phyloP scores from a whole-genome alignment of 2,888 invertebrate genomes.

The Cheilosia urbana region DNA sequence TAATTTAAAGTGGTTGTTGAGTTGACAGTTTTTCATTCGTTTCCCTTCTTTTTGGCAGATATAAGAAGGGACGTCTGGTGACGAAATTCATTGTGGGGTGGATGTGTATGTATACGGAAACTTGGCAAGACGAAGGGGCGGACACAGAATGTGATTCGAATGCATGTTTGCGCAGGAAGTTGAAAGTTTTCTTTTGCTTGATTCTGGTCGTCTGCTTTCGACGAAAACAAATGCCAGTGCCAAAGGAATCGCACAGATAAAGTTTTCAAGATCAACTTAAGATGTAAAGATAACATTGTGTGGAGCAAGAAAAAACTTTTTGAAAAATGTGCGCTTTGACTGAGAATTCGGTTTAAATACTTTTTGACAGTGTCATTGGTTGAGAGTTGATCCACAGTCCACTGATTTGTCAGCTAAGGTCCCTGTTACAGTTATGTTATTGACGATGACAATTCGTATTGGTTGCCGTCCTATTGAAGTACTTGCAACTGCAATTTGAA shows the following conservation, averaged over 20 bases:
- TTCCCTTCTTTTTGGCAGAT: constrained; percentile 13
- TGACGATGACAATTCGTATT: too few species aligned
- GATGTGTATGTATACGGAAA: background rate
- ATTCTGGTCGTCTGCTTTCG: constrained; percentile 3
- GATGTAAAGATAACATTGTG: background rate
- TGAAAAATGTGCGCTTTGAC: background rate
- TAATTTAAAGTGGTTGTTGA: constrained; percentile 51
- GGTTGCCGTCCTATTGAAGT: too few species aligned
- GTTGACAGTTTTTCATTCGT: constrained; percentile 23
- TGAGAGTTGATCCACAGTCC: too few species aligned
- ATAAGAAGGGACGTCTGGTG: background rate
- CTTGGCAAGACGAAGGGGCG: background rate
- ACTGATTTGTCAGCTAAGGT: too few species aligned
- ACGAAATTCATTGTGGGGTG: background rate
- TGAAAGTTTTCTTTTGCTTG: constrained; percentile 10
- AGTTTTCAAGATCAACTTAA: background rate
- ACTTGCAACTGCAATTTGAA: too few species aligned
- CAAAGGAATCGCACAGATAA: constrained; percentile 1
- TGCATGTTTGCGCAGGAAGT: background rate
- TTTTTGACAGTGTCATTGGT: too few species aligned
- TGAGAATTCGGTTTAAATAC: too few species aligned
- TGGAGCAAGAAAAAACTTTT: background rate
- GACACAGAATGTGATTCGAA: background rate
- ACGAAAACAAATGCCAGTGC: background rate
- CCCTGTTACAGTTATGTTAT: too few species aligned